Conservation (phyloP, 2,888 invertebrate genomes). For the Chymomyza procnemis region DNA sequence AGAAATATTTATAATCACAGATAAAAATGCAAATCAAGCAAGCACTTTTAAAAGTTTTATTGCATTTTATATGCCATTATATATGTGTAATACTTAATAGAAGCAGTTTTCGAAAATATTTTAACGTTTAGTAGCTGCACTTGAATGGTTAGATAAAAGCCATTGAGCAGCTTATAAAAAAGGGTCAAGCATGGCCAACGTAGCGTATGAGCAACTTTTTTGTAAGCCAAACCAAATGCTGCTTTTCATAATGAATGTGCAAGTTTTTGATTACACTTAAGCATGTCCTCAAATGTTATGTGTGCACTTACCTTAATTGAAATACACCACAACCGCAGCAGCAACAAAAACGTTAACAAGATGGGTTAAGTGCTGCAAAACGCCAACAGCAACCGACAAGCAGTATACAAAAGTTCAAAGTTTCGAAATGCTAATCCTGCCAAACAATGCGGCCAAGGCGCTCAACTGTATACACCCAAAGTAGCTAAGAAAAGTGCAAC, state of each 20-base stretch:
- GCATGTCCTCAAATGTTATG: background rate
- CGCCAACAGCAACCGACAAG: background rate
- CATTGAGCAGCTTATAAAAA: background rate
- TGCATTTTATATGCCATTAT: background rate
- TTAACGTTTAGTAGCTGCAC: background rate
- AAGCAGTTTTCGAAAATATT: background rate
- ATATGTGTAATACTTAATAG: background rate
- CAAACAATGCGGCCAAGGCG: background rate
- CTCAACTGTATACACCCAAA: too few relatives aligned
- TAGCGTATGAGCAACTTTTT: conserved; percentile 28
- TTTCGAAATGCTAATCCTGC: conserved; percentile 13
- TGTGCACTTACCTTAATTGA: conserved; percentile 28
- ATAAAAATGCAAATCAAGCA: background rate
- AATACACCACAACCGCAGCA: conserved; percentile 9
- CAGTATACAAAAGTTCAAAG: conserved; percentile 29
- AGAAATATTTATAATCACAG: background rate
- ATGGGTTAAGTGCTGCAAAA: background rate
- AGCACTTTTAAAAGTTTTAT: too few relatives aligned
- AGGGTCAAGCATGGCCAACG: background rate
- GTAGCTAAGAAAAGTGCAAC: too few relatives aligned
- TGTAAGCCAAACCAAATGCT: background rate
- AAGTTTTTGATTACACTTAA: background rate
- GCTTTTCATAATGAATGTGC: background rate
- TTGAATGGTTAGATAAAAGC: background rate
- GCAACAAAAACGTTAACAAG: conserved; percentile 3